phyloP scores from a whole-genome alignment of 2,113 vertebrate species.

The Speoplatyrhinus poulsoni region DNA sequence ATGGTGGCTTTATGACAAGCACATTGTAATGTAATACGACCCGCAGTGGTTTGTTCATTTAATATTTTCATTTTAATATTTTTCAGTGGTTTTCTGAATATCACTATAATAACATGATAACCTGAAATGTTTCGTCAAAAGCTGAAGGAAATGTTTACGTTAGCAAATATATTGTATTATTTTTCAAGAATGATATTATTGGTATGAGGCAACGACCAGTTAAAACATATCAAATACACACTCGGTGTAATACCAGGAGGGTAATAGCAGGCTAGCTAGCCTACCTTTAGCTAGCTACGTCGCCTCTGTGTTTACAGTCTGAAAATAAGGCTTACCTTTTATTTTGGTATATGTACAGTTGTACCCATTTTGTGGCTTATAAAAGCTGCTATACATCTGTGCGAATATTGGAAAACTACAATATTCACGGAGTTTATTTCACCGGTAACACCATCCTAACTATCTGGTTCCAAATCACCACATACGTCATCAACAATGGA shows the following conservation, averaged over 20 bases:
- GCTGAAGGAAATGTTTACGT: too few species aligned
- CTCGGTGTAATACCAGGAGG: background rate
- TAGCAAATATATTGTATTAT: too few species aligned
- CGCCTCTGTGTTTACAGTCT: background rate
- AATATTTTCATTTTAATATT: too few species aligned
- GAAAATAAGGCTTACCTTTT: slow-evolving; percentile 51
- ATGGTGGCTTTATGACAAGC: too few species aligned
- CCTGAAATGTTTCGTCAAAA: too few species aligned
- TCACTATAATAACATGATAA: too few species aligned
- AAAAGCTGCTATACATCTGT: slow-evolving; percentile 36
- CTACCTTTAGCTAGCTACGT: slow-evolving; percentile 10
- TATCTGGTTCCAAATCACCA: slow-evolving; percentile 45
- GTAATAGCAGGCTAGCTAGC: slow-evolving; percentile 10
- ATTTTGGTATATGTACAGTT: slow-evolving; percentile 41
- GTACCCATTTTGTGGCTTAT: slow-evolving; percentile 42
- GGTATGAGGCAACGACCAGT: too few species aligned
- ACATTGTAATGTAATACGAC: too few species aligned
- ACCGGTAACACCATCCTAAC: background rate
- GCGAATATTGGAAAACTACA: background rate
- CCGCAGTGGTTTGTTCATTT: too few species aligned
- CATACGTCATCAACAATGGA: slow-evolving; percentile 55
- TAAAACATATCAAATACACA: background rate
- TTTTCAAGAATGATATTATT: too few species aligned
- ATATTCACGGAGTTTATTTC: slow-evolving; percentile 19
- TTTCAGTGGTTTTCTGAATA: too few species aligned